Evolutionary conservation across 1,140 invertebrate genomes (phyloP).

Genomic region (Zaprionus davidi): DNA sequence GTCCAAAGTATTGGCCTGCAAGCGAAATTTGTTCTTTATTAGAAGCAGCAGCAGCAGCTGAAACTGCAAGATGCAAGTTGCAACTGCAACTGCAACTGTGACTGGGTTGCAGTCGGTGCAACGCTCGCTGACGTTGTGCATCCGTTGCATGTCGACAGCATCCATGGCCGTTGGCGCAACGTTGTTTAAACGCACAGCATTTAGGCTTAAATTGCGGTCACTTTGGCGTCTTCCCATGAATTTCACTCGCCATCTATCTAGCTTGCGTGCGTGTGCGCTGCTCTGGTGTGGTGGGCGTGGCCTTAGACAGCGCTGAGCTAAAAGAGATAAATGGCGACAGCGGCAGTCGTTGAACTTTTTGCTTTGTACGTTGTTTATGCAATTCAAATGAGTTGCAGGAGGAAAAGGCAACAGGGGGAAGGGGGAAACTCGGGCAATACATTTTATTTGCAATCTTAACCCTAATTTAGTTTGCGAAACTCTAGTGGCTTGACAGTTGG

Average conservation of each 20-base stretch:
- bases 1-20: slow-evolving; percentile 25
- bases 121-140: slow-evolving; percentile 3
- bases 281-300: slow-evolving; percentile 61
- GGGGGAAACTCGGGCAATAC: slow-evolving; percentile 60
- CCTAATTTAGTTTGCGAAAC: slow-evolving; percentile 78
- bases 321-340: slow-evolving; percentile 76
- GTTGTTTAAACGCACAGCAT: slow-evolving; percentile 77
- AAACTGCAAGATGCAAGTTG: slow-evolving; percentile 38
- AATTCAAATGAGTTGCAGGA: slow-evolving; percentile 73
- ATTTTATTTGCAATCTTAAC: slow-evolving; percentile 82
- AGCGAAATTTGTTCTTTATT: slow-evolving; percentile 69
- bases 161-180: slow-evolving; percentile 55
- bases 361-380: slow-evolving; percentile 78
- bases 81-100: slow-evolving; percentile 41
- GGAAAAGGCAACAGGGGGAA: slow-evolving; percentile 9
- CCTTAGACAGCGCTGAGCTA: slow-evolving; percentile 73
- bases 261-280: slow-evolving; percentile 32
- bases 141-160: slow-evolving; percentile 59
- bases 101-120: neutral
- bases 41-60: slow-evolving; percentile 58
- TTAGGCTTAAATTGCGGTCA: slow-evolving; percentile 79
- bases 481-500: slow-evolving; percentile 58
- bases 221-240: slow-evolving; percentile 66
- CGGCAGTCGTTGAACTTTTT: slow-evolving; percentile 81
- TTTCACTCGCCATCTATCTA: slow-evolving; percentile 45